These are phyloP conservation scores for Urechis unicinctus DNA, from an alignment of 2,888 invertebrate genomes.

Conservation along the genomic window DNA sequence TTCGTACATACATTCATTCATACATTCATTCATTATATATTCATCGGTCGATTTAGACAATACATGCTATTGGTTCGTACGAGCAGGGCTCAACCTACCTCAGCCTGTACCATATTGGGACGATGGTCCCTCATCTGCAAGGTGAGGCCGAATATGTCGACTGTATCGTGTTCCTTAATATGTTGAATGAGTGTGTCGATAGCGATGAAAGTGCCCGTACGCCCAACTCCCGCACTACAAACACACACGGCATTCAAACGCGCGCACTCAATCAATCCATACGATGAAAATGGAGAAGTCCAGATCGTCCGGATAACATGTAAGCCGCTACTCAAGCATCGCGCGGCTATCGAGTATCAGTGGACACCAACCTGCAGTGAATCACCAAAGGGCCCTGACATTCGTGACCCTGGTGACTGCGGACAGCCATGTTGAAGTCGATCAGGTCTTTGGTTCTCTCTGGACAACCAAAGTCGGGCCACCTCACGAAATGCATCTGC, in stretches of 20 bases:
- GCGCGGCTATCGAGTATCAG: too few species aligned
- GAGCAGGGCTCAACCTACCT: too few species aligned
- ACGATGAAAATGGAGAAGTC: too few species aligned
- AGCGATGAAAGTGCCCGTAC: conserved; percentile 70
- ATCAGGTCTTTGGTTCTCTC: conserved; percentile 60
- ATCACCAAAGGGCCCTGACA: conserved; percentile 72
- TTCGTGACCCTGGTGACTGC: conserved; percentile 7
- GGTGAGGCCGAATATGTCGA: conserved; percentile 64
- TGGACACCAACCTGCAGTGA: too few species aligned
- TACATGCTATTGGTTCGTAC: too few species aligned
- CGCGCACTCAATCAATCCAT: too few species aligned
- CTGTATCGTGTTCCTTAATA: conserved; percentile 54
- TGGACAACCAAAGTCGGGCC: conserved; percentile 94
- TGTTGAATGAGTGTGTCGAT: conserved; percentile 62
- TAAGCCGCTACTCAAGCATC: too few species aligned
- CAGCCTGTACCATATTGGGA: conserved; percentile 69
- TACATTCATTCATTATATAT: too few species aligned
- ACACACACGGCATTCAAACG: too few species aligned
- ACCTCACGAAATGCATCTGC: conserved; percentile 89
- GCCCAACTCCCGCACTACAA: conserved; percentile 72
- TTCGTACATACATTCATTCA: too few species aligned
- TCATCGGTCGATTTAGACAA: too few species aligned
- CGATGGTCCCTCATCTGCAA: conserved; percentile 64
- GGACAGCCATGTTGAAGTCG: conserved; percentile 13
- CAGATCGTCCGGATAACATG: too few species aligned